Conservation (phyloP, 2,888 invertebrate genomes). For the Tineola bisselliella region DNA sequence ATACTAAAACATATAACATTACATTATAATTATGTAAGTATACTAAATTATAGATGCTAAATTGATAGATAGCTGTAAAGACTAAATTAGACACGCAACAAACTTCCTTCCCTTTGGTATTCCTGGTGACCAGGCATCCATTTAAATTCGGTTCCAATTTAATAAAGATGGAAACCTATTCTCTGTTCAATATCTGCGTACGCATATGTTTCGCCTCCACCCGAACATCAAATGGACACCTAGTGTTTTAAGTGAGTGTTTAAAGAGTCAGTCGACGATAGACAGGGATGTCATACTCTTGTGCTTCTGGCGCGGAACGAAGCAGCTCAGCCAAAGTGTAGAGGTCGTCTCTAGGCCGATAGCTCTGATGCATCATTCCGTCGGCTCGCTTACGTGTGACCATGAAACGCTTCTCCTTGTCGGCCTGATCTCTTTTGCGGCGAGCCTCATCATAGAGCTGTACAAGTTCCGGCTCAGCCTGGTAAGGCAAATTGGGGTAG, state of each 20-base stretch:
- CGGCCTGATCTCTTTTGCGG: constrained; percentile 58
- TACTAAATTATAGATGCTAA: not conserved
- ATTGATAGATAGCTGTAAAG: not conserved
- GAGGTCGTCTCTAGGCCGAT: constrained; percentile 65
- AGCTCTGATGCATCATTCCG: constrained; percentile 49
- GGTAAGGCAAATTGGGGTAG: constrained; percentile 48
- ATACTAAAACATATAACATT: not conserved
- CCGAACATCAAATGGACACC: constrained; percentile 20
- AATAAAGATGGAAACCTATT: not conserved
- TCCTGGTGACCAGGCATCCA: not conserved
- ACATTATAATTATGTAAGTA: not conserved
- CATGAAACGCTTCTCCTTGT: constrained; percentile 70
- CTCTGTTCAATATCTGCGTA: not conserved
- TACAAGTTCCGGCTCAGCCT: constrained; percentile 51
- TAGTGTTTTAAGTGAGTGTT: constrained; percentile 24
- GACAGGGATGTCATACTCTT: constrained; percentile 67
- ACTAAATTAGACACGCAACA: constrained; percentile 21
- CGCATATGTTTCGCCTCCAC: not conserved
- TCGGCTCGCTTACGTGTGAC: constrained; percentile 68
- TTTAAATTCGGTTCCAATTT: not conserved
- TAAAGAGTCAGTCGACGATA: constrained; percentile 72
- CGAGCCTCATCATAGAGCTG: constrained; percentile 58
- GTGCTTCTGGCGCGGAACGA: constrained; percentile 58
- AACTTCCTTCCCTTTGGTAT: constrained; percentile 31
- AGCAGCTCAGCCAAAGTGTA: constrained; percentile 70